Evolutionary conservation across 2,113 vertebrate species (phyloP).

Genomic region (Sturnus vulgaris): DNA sequence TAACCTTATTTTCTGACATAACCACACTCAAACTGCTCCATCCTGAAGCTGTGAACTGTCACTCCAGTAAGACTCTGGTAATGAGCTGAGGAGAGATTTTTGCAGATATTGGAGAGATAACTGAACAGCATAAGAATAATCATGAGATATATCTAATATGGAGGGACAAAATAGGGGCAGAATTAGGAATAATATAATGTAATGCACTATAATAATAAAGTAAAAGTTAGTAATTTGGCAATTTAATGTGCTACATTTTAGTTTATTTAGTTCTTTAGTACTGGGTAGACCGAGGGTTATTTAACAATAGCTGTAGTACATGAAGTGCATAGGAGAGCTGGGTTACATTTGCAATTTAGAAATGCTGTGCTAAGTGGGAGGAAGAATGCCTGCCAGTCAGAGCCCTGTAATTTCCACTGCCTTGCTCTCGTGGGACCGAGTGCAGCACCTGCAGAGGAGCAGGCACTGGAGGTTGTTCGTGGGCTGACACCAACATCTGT

Average conservation of each 20-base stretch:
- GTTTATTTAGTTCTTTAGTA: not conserved
- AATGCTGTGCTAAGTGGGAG: not conserved
- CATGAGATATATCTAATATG: not conserved
- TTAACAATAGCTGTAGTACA: not conserved
- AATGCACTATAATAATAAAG: not conserved
- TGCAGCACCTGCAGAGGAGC: not conserved
- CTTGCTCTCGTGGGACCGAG: rapidly evolving
- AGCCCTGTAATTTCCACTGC: not conserved
- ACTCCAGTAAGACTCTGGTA: not conserved
- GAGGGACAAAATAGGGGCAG: not conserved
- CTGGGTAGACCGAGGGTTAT: not conserved
- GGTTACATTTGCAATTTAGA: not conserved
- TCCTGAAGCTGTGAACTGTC: not conserved
- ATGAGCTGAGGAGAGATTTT: not conserved
- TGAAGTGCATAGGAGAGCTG: not conserved
- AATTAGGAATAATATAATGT: not conserved
- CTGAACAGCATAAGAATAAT: not conserved
- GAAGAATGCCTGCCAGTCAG: not conserved
- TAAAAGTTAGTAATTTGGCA: not conserved
- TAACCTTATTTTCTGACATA: not conserved
- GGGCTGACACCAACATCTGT: not conserved
- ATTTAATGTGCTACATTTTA: not conserved
- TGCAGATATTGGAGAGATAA: not conserved
- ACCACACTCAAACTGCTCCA: not conserved
- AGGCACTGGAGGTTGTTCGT: not conserved